Conservation (phyloP, 2,888 invertebrate genomes). For the Catocala sponsa region DNA sequence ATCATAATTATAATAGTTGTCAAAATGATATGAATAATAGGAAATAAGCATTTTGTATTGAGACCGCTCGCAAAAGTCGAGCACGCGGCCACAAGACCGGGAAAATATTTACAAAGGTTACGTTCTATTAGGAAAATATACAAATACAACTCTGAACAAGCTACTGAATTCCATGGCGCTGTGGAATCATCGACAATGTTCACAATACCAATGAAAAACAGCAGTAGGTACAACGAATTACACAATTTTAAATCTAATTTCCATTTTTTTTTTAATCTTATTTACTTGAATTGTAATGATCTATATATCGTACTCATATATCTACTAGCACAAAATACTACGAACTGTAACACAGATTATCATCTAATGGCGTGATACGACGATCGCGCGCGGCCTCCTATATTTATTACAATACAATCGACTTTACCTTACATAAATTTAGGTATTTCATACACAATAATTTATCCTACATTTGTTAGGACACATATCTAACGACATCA, state of each 20-base stretch:
- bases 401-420: slow-evolving; percentile 26
- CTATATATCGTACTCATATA: slow-evolving; percentile 15
- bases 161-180: neutral
- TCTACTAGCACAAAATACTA: slow-evolving; percentile 30
- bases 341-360: slow-evolving; percentile 21
- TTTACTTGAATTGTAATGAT: slow-evolving; percentile 23
- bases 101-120: slow-evolving; percentile 40
- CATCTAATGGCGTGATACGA: slow-evolving; percentile 27
- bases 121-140: slow-evolving; percentile 19
- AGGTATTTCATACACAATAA: slow-evolving; percentile 34
- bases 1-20: slow-evolving; percentile 33
- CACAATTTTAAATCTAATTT: slow-evolving; percentile 18
- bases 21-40: slow-evolving; percentile 42
- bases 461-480: slow-evolving; percentile 18
- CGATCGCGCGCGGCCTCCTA: slow-evolving; percentile 30
- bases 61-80: slow-evolving; percentile 33
- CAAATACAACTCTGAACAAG: slow-evolving; percentile 7
- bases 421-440: slow-evolving; percentile 37
- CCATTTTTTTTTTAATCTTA: slow-evolving; percentile 14
- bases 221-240: slow-evolving; percentile 9
- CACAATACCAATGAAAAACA: slow-evolving; percentile 5
- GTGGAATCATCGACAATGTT: neutral
- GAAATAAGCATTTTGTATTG: slow-evolving; percentile 33
- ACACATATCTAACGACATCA: slow-evolving; percentile 27
- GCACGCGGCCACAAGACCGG: slow-evolving; percentile 24